Evolutionary conservation across 2,888 invertebrate species (phyloP).

Genomic region (Pachycephus smyrnensis): DNA sequence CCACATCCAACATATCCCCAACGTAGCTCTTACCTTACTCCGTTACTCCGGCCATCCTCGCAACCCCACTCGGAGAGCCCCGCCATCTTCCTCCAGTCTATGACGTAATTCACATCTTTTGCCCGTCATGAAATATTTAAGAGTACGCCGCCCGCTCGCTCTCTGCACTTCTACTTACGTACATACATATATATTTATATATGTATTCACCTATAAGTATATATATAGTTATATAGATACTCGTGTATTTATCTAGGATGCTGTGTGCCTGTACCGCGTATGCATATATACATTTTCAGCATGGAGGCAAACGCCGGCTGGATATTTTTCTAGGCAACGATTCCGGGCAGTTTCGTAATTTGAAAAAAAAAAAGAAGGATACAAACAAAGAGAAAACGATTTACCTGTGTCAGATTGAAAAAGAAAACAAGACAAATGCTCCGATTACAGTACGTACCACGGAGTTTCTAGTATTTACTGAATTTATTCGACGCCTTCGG

Average conservation of each 20-base stretch:
- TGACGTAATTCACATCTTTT: conserved; percentile 52
- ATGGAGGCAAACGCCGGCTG: neutral
- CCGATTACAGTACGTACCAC: neutral
- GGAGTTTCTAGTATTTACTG: neutral
- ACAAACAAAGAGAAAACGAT: neutral
- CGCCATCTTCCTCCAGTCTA: conserved; percentile 40
- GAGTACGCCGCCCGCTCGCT: conserved; percentile 44
- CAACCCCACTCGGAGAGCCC: conserved; percentile 7
- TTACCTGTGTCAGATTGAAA: neutral
- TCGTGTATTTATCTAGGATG: neutral
- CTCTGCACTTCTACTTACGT: conserved; percentile 1
- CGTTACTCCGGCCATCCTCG: conserved; percentile 22
- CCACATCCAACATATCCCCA: conserved; percentile 50
- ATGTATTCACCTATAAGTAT: neutral
- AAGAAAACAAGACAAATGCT: neutral
- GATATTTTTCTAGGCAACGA: neutral
- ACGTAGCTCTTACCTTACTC: conserved; percentile 35
- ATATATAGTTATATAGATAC: conserved; percentile 14
- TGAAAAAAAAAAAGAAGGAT: neutral
- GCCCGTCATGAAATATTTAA: conserved; percentile 58
- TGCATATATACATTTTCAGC: neutral
- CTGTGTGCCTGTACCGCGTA: neutral
- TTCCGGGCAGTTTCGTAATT: neutral
- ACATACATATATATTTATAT: conserved; percentile 10
- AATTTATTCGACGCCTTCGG: neutral